These are phyloP conservation scores for Antheraea mylitta DNA, from an alignment of 1,140 invertebrate genomes.

Conservation along the genomic window DNA sequence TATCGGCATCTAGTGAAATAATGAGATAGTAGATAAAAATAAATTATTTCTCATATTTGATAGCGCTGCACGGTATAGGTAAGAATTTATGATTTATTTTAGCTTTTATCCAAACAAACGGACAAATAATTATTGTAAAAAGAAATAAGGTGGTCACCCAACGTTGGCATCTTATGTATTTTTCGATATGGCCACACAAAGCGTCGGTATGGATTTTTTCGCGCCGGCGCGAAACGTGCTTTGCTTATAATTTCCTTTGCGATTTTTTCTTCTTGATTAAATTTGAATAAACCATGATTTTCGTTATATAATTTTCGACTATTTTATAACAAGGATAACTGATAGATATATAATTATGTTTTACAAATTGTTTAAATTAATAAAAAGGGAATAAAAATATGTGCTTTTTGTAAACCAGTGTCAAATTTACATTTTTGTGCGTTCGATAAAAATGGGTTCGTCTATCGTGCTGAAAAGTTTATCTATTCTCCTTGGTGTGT, in stretches of 20 bases:
- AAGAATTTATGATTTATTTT: too few species aligned
- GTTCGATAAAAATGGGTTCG: conserved; percentile 71
- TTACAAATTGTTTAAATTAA: conserved; percentile 10
- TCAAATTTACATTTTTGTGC: conserved; percentile 17
- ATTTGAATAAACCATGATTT: conserved; percentile 12
- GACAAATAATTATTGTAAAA: not conserved
- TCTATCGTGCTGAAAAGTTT: conserved; percentile 93
- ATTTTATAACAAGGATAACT: not conserved
- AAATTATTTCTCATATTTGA: too few species aligned
- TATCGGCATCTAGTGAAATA: too few species aligned
- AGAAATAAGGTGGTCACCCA: not conserved
- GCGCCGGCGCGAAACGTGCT: conserved; percentile 55
- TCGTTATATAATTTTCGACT: not conserved
- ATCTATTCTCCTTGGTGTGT: conserved; percentile 94
- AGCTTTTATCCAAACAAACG: too few species aligned
- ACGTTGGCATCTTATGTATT: not conserved
- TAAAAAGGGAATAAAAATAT: conserved; percentile 12
- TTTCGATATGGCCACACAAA: conserved; percentile 6
- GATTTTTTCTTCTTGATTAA: conserved; percentile 20
- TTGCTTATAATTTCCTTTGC: conserved; percentile 20
- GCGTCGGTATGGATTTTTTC: conserved; percentile 51
- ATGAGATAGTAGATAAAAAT: too few species aligned
- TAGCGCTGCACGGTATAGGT: too few species aligned
- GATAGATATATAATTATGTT: conserved; percentile 5
- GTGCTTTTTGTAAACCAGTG: conserved; percentile 26